These are phyloP conservation scores for Valencia hispanica DNA, from an alignment of 2,797 vertebrate species.

Conservation along the genomic window DNA sequence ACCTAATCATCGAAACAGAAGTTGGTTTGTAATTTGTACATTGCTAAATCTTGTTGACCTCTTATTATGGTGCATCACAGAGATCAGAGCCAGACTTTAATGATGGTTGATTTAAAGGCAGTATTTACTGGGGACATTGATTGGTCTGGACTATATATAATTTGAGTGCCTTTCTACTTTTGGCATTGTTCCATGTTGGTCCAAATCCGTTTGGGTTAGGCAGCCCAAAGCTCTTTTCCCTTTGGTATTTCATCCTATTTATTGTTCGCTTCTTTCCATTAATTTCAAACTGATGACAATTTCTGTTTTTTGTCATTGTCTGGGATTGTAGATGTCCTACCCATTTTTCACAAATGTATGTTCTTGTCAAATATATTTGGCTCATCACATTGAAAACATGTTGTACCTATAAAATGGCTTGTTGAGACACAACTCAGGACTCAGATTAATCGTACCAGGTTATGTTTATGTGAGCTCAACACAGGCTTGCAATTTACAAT, in stretches of 20 bases:
- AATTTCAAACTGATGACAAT: neutral
- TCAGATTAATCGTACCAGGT: neutral
- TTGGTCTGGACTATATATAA: neutral
- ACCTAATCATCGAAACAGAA: slow-evolving; percentile 59
- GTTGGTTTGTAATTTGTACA: slow-evolving; percentile 60
- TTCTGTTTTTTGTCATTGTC: neutral
- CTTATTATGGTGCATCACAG: slow-evolving; percentile 36
- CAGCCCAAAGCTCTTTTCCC: neutral
- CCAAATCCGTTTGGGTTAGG: neutral
- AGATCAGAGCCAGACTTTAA: slow-evolving; percentile 35
- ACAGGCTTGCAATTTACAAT: neutral
- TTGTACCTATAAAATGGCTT: neutral
- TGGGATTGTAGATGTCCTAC: neutral
- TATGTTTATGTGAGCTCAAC: neutral
- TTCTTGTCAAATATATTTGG: neutral
- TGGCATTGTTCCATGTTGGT: neutral
- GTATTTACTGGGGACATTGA: slow-evolving; percentile 31
- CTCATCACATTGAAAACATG: neutral
- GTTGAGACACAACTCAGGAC: slow-evolving; percentile 3
- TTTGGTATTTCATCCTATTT: neutral
- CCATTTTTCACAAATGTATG: neutral
- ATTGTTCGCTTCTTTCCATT: neutral
- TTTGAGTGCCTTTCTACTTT: neutral
- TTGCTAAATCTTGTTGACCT: slow-evolving; percentile 54
- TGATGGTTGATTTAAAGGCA: slow-evolving; percentile 10